Evolutionary conservation across 2,888 invertebrate genomes (phyloP).

Genomic region (Spodoptera picta): DNA sequence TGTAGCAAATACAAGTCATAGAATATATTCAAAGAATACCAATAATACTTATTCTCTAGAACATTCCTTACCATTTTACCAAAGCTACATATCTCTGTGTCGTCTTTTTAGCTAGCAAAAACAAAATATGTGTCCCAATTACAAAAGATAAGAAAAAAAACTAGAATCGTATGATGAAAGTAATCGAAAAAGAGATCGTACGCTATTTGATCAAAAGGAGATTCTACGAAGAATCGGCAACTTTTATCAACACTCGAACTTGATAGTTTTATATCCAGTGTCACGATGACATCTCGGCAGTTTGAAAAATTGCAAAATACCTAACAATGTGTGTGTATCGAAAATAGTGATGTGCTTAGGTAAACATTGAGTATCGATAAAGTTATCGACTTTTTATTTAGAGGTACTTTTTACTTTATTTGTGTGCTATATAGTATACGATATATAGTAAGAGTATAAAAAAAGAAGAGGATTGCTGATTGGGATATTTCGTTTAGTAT

Average conservation of each 20-base stretch:
- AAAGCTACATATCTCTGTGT: neutral
- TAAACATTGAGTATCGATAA: constrained; percentile 35
- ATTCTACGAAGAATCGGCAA: constrained; percentile 16
- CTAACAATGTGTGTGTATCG: constrained; percentile 46
- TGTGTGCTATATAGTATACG: too few relatives aligned
- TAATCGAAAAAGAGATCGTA: neutral
- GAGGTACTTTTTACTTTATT: too few relatives aligned
- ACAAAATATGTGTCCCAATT: neutral
- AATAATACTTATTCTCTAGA: constrained; percentile 28
- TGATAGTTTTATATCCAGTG: constrained; percentile 46
- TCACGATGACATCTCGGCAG: constrained; percentile 51
- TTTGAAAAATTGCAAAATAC: constrained; percentile 62
- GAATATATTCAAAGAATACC: constrained; percentile 4
- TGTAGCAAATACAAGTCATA: neutral
- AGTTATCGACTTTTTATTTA: neutral
- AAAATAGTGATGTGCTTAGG: constrained; percentile 37
- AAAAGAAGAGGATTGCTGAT: neutral
- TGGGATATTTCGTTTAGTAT: neutral
- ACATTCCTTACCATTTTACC: neutral
- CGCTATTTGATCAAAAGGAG: constrained; percentile 11
- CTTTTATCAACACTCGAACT: constrained; percentile 34
- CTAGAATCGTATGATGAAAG: neutral
- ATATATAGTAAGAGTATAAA: neutral
- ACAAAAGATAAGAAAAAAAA: neutral
- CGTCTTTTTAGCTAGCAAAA: neutral